Evolutionary conservation across 2,797 vertebrate genomes (phyloP).

Genomic region (Tinamus major): DNA sequence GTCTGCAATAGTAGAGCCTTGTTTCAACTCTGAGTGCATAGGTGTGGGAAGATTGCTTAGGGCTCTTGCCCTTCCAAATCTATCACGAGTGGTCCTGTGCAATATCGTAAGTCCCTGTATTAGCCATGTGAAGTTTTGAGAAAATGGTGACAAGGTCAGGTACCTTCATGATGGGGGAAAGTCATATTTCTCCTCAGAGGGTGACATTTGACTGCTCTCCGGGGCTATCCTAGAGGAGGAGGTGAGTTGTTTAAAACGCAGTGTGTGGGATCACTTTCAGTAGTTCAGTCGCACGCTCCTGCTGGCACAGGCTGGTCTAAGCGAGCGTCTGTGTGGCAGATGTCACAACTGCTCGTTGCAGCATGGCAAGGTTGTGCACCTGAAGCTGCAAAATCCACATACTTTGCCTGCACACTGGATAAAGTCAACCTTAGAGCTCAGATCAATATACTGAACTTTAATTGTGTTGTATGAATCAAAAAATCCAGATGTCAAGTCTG

Average conservation of each 20-base stretch:
- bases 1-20: background rate
- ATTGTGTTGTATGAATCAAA: conserved; percentile 4
- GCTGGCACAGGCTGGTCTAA: background rate
- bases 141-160: background rate
- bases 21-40: background rate
- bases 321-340: background rate
- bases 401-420: background rate
- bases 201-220: background rate
- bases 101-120: background rate
- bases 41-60: background rate
- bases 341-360: background rate
- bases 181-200: background rate
- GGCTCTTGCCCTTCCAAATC: background rate
- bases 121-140: background rate
- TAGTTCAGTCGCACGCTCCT: background rate
- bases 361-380: background rate
- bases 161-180: background rate
- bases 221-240: background rate
- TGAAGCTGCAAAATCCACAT: background rate
- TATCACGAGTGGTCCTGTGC: background rate
- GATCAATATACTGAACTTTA: conserved; percentile 39
- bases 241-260: background rate
- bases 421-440: conserved; percentile 2
- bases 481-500: conserved; percentile 23
- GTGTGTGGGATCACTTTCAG: background rate